Evolutionary conservation across 2,888 invertebrate species (phyloP), one percentile per base, ranked within the genome.

Genomic region (Drosophila helvetica): DNA sequence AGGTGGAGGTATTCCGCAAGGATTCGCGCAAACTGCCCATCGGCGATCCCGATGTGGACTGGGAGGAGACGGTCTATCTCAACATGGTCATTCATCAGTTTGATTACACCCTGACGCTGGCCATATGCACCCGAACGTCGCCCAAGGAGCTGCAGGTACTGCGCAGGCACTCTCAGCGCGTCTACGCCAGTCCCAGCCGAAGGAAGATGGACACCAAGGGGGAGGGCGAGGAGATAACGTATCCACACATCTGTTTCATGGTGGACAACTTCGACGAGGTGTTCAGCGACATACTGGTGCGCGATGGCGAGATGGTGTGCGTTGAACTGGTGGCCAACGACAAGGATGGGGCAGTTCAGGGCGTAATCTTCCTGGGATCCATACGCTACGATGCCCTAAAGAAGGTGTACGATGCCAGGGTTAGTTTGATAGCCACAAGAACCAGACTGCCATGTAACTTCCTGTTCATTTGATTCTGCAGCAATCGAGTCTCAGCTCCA

Each of bases 181-280:
- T 99, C 46, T 99, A 98, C 93, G 98, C 99, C 22, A 98, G 98
- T 51, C 99, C 99, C 9, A 98, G 98, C 92, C 95, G 98, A 57
- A 94, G 99, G 90, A 95, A 98, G 92, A 99, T 99, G 98, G 98
- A 98, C 92, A 97, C 97, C 12, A 99, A 99, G 93, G 99, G 99
- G 47, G 99, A 99, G 89, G 95, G 97, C 60, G 99, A 99, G 92
- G 98, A 99, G 93, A 99, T 99, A 92, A 98, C 99, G 47, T 99
- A 99, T 93, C 99, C 99, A 2, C 98, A 98, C 93, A 98, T 99
- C 88, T 99, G 98, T 93, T 99, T 99, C 93, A 98, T 98, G 95
- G 98, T 99, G 70, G 99, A 99, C 93, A 98, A 99, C 93, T 99
- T 99, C 92, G 99, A 99, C 92, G 98, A 99, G 95, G 98, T 96